phyloP scores from a whole-genome alignment of 64 coral and sea anemone species.

The Orbicella faveolata region DNA sequence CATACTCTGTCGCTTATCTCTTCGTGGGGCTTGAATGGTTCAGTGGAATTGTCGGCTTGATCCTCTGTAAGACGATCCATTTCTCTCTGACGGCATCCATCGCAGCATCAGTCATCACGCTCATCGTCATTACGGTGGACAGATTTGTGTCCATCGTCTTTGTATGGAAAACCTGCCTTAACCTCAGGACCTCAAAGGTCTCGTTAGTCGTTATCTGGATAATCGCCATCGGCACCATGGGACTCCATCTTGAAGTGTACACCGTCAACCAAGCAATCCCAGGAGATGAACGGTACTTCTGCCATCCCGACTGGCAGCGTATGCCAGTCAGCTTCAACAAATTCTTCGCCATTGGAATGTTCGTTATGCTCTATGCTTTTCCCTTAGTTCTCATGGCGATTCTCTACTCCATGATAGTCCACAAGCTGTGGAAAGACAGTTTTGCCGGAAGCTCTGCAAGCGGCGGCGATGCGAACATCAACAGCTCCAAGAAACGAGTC shows the following conservation, averaged over 20 bases:
- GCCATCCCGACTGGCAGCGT: conserved; percentile 39
- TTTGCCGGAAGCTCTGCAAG: conserved; percentile 36
- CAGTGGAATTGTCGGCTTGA: conserved; percentile 67
- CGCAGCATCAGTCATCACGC: conserved; percentile 72
- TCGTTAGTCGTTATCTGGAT: conserved; percentile 68
- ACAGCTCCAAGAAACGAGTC: conserved; percentile 82
- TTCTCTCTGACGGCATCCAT: conserved; percentile 77
- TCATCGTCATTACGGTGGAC: conserved; percentile 77
- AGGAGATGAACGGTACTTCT: conserved; percentile 36
- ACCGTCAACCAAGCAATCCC: conserved; percentile 10
- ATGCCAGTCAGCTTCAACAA: conserved; percentile 45
- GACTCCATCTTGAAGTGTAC: conserved; percentile 66
- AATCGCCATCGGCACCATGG: conserved; percentile 69
- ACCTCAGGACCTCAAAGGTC: conserved; percentile 71
- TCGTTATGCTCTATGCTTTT: conserved; percentile 67
- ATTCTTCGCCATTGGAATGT: conserved; percentile 58
- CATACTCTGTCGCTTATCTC: conserved; percentile 70
- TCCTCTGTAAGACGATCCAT: conserved; percentile 71
- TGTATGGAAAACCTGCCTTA: conserved; percentile 63
- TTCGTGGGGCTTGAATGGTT: conserved; percentile 75
- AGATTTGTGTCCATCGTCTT: conserved; percentile 83
- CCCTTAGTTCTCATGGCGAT: conserved; percentile 79
- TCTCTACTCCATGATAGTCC: conserved; percentile 72
- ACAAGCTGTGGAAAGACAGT: conserved; percentile 63
- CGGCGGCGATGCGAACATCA: conserved; percentile 43